A percentile compares a stretch with the other conserved stretches of the same genome.
Evolutionary conservation across 2,113 vertebrate species (phyloP).

Genomic region (Brienomyrus brachyistius): DNA sequence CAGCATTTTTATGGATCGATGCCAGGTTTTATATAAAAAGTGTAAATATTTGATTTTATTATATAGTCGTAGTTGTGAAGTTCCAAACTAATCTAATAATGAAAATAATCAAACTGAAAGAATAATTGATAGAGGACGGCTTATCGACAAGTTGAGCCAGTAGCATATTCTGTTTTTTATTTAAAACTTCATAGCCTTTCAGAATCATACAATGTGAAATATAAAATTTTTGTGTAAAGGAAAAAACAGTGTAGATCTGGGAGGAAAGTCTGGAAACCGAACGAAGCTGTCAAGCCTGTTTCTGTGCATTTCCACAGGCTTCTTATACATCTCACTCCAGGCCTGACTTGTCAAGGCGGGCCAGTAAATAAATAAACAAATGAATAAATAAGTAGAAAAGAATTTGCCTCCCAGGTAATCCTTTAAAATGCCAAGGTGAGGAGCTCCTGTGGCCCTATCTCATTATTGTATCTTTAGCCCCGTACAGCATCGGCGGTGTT

Average conservation of each 20-base stretch:
- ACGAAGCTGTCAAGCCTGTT: slow-evolving; percentile 55
- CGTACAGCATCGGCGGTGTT: slow-evolving; percentile 59
- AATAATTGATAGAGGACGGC: not conserved
- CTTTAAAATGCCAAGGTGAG: slow-evolving; percentile 68
- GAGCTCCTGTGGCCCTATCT: slow-evolving; percentile 55
- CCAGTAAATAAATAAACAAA: slow-evolving; percentile 43
- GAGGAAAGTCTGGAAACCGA: slow-evolving; percentile 21
- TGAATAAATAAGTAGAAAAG: slow-evolving; percentile 35
- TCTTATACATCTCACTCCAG: slow-evolving; percentile 59
- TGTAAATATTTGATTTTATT: not conserved
- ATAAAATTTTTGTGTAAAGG: slow-evolving; percentile 10
- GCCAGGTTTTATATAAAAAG: not conserved
- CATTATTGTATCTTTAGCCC: slow-evolving; percentile 61
- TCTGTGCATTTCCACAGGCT: slow-evolving; percentile 52
- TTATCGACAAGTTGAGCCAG: not conserved
- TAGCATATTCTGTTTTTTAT: not conserved
- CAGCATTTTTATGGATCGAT: not conserved
- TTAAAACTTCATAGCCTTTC: not conserved
- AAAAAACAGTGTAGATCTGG: not conserved
- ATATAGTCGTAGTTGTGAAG: not conserved
- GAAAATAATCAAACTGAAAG: not conserved
- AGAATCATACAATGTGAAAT: not conserved
- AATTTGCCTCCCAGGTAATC: slow-evolving; percentile 65
- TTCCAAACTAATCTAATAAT: not conserved
- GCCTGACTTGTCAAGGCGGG: slow-evolving; percentile 54